Conservation (phyloP, 1,140 invertebrate species). For the Mycetomoellerius zeteki region DNA sequence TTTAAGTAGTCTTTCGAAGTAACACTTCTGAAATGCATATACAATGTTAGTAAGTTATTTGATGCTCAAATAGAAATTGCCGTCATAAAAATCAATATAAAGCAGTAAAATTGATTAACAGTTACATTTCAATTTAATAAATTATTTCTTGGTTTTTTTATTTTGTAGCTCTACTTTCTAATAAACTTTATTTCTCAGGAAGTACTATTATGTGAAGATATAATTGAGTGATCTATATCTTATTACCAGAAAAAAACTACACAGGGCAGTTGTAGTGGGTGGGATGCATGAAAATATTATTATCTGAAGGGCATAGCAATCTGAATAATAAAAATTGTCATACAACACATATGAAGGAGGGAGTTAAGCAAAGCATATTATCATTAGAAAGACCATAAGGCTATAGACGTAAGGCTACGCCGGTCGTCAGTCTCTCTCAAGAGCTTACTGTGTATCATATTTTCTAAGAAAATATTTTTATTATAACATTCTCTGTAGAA, state of each 20-base stretch:
- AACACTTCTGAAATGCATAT: too few species aligned
- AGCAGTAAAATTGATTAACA: not conserved
- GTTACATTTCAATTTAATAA: not conserved
- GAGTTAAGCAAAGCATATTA: slow-evolving; percentile 3
- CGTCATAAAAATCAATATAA: slow-evolving; percentile 2
- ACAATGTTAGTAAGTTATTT: not conserved
- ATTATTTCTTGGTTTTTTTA: slow-evolving; percentile 4
- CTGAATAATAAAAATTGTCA: slow-evolving; percentile 27
- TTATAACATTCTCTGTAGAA: not conserved
- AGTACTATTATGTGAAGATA: not conserved
- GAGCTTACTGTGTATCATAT: not conserved
- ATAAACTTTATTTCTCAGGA: not conserved
- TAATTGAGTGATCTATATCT: not conserved
- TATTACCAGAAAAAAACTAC: not conserved
- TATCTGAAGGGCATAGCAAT: slow-evolving; percentile 18
- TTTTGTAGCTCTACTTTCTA: not conserved
- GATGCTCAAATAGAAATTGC: not conserved
- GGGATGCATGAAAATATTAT: slow-evolving; percentile 21
- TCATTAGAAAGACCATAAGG: not conserved
- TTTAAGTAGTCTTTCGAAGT: too few species aligned
- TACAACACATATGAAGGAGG: not conserved
- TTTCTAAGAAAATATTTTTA: slow-evolving; percentile 14
- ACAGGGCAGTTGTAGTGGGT: too few species aligned
- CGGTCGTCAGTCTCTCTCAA: slow-evolving; percentile 1
- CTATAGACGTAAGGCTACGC: slow-evolving; percentile 16